Evolutionary conservation across 2,888 invertebrate genomes (phyloP), one percentile per base, ranked within the genome.

Genomic region (Stenurella melanura): DNA sequence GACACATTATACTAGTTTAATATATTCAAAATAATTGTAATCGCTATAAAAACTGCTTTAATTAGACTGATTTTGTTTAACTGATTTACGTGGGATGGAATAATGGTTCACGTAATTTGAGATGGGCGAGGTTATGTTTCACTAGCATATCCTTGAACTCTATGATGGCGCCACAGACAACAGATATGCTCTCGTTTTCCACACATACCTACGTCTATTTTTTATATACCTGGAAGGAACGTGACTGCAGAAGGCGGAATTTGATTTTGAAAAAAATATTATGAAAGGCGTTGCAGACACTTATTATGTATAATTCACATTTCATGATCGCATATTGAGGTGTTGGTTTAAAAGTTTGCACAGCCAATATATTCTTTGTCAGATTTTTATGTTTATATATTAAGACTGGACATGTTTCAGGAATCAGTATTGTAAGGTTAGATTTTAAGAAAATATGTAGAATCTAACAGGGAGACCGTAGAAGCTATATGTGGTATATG

Each of bases 61-160:
- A 50, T 50, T 50, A 50, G 50, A n/a, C 15, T 17, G 15, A 50
- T 50, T 50, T 50, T 0, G 50, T 50, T 50, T 70, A 42, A 42
- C 18, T 58, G 78, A n/a, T 38, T 54, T 15, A 67, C n/a, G 76
- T 81, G 74, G 78, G 79, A 61, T 34, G 75, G 74, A 70, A 61
- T 75, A 76, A 78, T 74, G 54, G 75, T 54, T 58, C 68, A 63
- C 50, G 74, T 76, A 74, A 73, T 68, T 77, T 61, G 63, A 67
- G 66, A 77, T 78, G 78, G 78, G 78, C 74, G 79, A 81, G 81
- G 81, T 81, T 78, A 75, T 81, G 78, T 57, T 80, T 56, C 30
- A 67, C 74, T 63, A 76, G 61, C 18, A 67, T 61, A 76, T 42
- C 81, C 79, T 79, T 81, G 81, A 81, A 81, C 81, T 74, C 75